Evolutionary conservation across 2,113 vertebrate genomes (phyloP).

Genomic region (Fregetta grallaria): DNA sequence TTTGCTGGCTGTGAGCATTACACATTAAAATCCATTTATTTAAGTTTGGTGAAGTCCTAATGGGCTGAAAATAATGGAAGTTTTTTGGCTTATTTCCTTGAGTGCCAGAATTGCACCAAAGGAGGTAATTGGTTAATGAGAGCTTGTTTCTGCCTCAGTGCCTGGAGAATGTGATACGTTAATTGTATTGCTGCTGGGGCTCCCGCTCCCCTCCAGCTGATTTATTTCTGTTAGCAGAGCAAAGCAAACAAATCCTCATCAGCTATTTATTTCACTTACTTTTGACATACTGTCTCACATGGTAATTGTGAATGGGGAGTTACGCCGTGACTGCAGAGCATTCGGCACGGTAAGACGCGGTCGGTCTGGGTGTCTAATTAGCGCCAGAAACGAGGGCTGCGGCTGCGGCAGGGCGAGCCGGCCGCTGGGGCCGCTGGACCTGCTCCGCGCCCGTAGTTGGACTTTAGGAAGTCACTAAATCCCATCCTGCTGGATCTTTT

Average conservation of each 20-base stretch:
- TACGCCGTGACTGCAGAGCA: not conserved
- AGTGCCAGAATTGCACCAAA: not conserved
- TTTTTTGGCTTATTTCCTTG: not conserved
- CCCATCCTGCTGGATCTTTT: not conserved
- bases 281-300: accelerated
- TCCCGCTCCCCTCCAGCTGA: not conserved
- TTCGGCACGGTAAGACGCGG: accelerated
- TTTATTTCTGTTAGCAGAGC: not conserved
- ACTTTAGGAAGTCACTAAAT: not conserved
- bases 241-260: not conserved
- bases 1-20: not conserved
- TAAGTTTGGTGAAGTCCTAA: not conserved
- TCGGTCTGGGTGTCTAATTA: not conserved
- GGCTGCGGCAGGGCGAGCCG: not conserved
- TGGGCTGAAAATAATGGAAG: not conserved
- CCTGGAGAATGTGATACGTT: not conserved
- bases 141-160: not conserved
- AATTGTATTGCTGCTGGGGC: not conserved
- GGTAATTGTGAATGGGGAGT: too few species aligned
- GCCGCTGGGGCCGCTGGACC: not conserved
- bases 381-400: not conserved
- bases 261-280: accelerated
- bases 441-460: accelerated
- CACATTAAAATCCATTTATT: not conserved
- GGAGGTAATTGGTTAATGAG: not conserved